These are phyloP conservation scores for Siphamia tubifer DNA, from an alignment of 2,113 vertebrate species.

Conservation along the genomic window DNA sequence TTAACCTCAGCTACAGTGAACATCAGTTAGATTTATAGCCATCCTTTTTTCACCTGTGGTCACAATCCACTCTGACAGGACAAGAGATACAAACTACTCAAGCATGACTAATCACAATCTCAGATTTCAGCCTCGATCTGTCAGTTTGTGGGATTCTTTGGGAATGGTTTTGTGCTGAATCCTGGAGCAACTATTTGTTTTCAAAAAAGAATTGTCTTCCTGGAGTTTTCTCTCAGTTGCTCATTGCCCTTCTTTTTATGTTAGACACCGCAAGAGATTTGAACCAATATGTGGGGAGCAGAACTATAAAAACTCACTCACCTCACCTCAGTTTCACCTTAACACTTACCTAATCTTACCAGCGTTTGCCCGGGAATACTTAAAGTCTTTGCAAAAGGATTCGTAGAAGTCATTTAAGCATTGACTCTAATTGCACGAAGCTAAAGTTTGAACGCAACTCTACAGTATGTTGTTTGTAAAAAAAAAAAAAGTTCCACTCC, in stretches of 20 bases:
- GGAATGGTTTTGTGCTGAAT: neutral
- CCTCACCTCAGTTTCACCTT: neutral
- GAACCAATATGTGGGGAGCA: neutral
- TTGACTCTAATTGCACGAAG: neutral
- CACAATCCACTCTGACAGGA: slow-evolving; percentile 31
- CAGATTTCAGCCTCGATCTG: neutral
- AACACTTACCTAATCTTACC: neutral
- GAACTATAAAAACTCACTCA: neutral
- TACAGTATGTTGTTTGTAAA: neutral
- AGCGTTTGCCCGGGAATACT: neutral
- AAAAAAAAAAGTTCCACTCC: neutral
- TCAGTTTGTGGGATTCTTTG: neutral
- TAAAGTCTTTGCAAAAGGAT: neutral
- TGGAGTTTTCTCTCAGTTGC: neutral
- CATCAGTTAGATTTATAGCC: slow-evolving; percentile 43
- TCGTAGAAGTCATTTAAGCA: neutral
- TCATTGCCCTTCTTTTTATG: neutral
- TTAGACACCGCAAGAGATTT: no score
- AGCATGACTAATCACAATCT: neutral
- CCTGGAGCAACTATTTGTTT: neutral
- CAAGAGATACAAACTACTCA: slow-evolving; percentile 33
- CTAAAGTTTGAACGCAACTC: neutral
- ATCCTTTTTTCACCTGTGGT: slow-evolving; percentile 33
- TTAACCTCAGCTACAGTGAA: slow-evolving; percentile 32
- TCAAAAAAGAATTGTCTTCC: neutral